Evolutionary conservation across 2,113 vertebrate species (phyloP).

Genomic region (Oophaga pumilio): DNA sequence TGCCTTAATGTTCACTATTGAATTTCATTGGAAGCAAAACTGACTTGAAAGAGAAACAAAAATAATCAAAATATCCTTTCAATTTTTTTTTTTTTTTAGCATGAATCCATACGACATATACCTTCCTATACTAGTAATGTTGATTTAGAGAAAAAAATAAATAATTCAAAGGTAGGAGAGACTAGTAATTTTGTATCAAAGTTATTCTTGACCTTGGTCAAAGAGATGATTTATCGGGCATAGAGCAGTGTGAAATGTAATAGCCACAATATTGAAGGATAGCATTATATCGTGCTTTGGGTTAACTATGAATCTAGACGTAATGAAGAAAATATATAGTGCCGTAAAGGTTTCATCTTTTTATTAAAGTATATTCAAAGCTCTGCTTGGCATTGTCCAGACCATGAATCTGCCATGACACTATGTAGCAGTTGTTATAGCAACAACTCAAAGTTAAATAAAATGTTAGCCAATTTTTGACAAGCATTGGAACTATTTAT

Average conservation of each 20-base stretch:
- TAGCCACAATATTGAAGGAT: conserved; percentile 4
- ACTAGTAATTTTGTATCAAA: not conserved
- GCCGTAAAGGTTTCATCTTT: conserved; percentile 43
- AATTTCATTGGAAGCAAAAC: conserved; percentile 66
- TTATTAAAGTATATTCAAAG: conserved; percentile 52
- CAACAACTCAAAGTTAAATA: conserved; percentile 52
- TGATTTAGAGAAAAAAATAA: not conserved
- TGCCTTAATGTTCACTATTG: conserved; percentile 72
- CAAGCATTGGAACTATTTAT: conserved; percentile 48
- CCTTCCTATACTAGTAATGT: not conserved
- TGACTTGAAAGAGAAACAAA: conserved; percentile 53
- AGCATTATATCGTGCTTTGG: conserved; percentile 13
- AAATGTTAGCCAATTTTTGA: conserved; percentile 38
- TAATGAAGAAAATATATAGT: conserved; percentile 35
- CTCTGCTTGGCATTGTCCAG: conserved; percentile 39
- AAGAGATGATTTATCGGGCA: conserved; percentile 14
- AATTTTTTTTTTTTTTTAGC: not conserved
- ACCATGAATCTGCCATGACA: conserved; percentile 50
- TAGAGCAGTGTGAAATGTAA: not conserved
- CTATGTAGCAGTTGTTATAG: conserved; percentile 52
- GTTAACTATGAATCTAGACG: conserved; percentile 20
- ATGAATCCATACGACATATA: not conserved
- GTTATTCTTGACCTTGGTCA: conserved; percentile 38
- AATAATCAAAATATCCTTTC: conserved; percentile 19
- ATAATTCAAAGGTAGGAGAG: not conserved